Conservation (phyloP, 2,113 vertebrate species). For the Tragelaphus scriptus region DNA sequence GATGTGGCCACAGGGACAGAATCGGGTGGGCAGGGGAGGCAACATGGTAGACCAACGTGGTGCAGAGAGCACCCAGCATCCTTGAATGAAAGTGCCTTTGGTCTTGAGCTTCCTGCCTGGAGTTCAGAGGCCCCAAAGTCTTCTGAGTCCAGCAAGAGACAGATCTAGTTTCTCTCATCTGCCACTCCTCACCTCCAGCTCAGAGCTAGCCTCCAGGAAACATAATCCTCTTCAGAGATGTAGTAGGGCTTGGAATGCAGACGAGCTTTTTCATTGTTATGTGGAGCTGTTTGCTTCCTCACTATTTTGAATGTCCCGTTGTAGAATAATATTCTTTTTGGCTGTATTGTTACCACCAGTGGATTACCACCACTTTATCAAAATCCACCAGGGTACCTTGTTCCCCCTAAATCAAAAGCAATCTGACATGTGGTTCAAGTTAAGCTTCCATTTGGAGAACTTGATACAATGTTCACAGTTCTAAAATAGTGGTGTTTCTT, state of each 20-base stretch:
- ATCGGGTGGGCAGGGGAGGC: accelerated
- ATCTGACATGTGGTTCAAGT: not conserved
- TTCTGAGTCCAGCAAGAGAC: not conserved
- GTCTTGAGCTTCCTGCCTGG: not conserved
- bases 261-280: not conserved
- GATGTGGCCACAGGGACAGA: not conserved
- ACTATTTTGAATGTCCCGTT: not conserved
- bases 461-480: not conserved
- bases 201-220: not conserved
- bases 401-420: not conserved
- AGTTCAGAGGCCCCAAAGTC: not conserved
- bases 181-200: not conserved
- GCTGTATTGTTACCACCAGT: not conserved
- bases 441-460: not conserved
- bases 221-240: not conserved
- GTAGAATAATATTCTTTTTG: not conserved
- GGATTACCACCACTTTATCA: not conserved
- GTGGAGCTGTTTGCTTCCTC: not conserved
- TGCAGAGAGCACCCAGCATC: not conserved
- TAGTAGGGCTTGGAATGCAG: not conserved
- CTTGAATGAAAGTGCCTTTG: not conserved
- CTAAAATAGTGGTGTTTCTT: not conserved
- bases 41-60: not conserved
- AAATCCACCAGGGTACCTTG: not conserved
- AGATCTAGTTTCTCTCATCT: not conserved